A percentile compares a stretch with the other conserved stretches of the same genome.
phyloP scores from a whole-genome alignment of 2,888 invertebrate species.

The Hydraecia micacea region DNA sequence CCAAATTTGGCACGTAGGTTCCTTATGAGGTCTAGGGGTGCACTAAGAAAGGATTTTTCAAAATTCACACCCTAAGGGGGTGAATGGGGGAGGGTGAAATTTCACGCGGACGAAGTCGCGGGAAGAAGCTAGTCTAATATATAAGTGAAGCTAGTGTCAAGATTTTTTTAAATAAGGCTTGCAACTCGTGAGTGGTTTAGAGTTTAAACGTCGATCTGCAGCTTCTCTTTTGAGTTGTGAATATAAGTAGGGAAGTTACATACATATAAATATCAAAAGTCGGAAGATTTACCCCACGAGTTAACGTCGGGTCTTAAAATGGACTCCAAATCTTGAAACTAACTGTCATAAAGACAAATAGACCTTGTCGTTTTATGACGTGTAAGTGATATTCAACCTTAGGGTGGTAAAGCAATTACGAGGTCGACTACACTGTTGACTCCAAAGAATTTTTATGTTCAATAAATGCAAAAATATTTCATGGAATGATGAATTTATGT shows the following conservation, averaged over 20 bases:
- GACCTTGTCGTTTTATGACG: neutral
- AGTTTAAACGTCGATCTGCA: neutral
- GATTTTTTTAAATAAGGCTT: neutral
- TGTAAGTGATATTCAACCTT: constrained; percentile 1
- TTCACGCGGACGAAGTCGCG: no score
- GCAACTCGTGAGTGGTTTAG: neutral
- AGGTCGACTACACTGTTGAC: constrained; percentile 20
- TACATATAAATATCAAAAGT: neutral
- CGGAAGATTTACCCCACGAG: neutral
- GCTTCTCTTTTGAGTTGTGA: neutral
- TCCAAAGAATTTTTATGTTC: constrained; percentile 35
- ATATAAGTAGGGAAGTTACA: neutral
- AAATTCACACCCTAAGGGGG: no score
- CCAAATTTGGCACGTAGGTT: no score
- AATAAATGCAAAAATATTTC: constrained; percentile 65
- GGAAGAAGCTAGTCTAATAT: no score
- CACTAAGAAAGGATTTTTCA: no score
- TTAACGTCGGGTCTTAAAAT: neutral
- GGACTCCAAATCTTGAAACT: neutral
- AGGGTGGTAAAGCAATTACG: constrained; percentile 15
- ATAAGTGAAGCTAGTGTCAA: neutral
- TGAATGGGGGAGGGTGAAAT: no score
- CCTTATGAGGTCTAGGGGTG: no score
- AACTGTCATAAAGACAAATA: constrained; percentile 6
- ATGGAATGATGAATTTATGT: constrained; percentile 66